Base-by-base conservation (phyloP, 2,113 vertebrate genomes). In the Gobiocypris rarus region DNA sequence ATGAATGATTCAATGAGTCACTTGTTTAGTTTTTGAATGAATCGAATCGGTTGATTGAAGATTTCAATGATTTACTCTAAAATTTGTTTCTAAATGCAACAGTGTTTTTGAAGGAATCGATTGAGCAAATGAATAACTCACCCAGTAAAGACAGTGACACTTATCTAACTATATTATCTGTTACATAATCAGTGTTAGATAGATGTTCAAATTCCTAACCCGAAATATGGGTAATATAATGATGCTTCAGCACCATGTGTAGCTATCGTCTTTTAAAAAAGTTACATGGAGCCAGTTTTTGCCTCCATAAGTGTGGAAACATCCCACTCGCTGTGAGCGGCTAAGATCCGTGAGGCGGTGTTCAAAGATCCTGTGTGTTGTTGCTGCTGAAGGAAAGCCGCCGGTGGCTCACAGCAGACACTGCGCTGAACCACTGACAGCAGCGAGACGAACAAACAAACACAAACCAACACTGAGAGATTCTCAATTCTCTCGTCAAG, bases 351-450 rank as follows among this genome's bases (percentile, higher is more conserved):
- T 15, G 52, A 58, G 4, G 50, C 28, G 10, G 11, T 11, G 31
- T 38, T 34, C 31, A 41, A 54, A 59, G 15, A 2, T 26, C 43
- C 22, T 61, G 58, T 3, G 41, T 24, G 38, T 11, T 61, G 58
- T 61, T 7, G 22, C 7, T 71, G 41, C 34, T 71, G 9, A 71
- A 77, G 15, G 38, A 77, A 78, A 59, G 0, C 75, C 0, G n/a
- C 75, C n/a, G n/a, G 56, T 17, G 75, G 75, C 38, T 78, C 75
- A 78, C 75, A 58, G 74, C 28, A 41, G 38, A 73, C 11, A 13
- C 41, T 9, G 8, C 11, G 14, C 24, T 34, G 26, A 54, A 75
- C 8, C 28, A 58, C 48, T 52, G 75, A 76, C 52, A 77, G 45
- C 48, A 70, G 67, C 28, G 67, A 41, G 17, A 71, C 2, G 9